Evolutionary conservation across 2,113 vertebrate species (phyloP), one percentile per base, ranked within the genome.

Genomic region (Leucoraja erinaceus): DNA sequence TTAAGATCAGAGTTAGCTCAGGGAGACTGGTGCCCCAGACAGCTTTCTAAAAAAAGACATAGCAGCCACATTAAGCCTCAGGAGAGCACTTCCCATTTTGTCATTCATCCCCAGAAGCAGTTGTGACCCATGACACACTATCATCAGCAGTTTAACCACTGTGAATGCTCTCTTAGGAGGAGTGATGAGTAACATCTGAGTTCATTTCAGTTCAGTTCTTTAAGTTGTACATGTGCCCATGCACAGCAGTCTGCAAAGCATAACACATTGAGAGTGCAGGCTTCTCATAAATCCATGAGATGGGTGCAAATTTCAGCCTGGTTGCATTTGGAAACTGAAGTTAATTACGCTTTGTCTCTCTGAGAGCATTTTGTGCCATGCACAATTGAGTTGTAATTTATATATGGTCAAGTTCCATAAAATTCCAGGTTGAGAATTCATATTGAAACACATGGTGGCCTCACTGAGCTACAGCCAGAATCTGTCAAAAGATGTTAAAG

Each of bases 361-460:
- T 47, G 3, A 6, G 38, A 47, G 33, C 38, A 91, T 72, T 72
- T 86, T 91, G 11, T 72, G 63, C n/a, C 68, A 33, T 68, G 9
- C 3, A 22, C 56, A 91, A 8, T 70, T 72, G 38, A 54, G 22
- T 91, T 8, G 68, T 72, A 38, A 70, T 22, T 70, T 90, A 33
- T 33, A 31, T 70, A 61, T 70, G 61, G 33, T 72, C 20, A 28
- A 25, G 54, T 38, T 72, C 66, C 38, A 47, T 2, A 47, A 72
- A 72, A 47, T 72, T 31, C 56, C 31, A 91, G 72, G 5, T 88
- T 14, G n/a, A 66, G 6, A 31, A 66, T 31, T 61, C 83, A 31
- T 74, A 6, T 91, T 54, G 47, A 91, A 72, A 91, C 68, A 25
- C 90, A 72, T 12, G 90, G 33, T 72, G 90, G 90, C 90, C 66